Percentiles rank a stretch among this genome's conserved stretches.
Conservation (phyloP, 2,797 vertebrate genomes). For the Picus viridis region DNA sequence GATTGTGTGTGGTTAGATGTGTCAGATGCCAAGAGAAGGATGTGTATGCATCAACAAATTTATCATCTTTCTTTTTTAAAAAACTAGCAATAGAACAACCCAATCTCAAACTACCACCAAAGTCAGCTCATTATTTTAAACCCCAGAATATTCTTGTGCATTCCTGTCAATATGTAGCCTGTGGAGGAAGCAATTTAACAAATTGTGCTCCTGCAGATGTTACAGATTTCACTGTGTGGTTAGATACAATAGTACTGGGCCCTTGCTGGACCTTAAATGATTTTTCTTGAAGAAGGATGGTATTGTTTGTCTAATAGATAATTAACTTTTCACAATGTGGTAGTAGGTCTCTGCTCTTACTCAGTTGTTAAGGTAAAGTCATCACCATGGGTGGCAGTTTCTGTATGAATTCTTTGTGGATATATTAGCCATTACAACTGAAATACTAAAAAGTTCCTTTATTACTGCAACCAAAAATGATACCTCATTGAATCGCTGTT, state of each 20-base stretch:
- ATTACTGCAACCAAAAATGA: background rate
- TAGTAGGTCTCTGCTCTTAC: background rate
- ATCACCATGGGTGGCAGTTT: background rate
- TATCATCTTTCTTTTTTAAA: background rate
- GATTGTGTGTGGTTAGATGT: background rate
- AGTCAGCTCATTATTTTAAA: background rate
- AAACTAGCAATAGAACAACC: background rate
- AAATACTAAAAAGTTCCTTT: background rate
- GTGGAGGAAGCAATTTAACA: background rate
- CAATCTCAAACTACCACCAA: background rate
- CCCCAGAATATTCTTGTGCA: background rate
- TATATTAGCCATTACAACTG: background rate
- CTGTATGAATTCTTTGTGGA: background rate
- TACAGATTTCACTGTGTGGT: background rate
- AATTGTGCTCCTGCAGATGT: background rate
- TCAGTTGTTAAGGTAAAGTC: background rate
- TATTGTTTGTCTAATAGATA: background rate
- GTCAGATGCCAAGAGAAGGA: background rate
- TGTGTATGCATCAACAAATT: background rate
- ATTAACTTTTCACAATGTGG: background rate
- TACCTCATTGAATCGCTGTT: background rate
- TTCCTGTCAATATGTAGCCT: background rate
- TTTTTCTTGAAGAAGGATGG: background rate
- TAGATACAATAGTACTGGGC: background rate
- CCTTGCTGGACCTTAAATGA: background rate